Evolutionary conservation across 2,888 invertebrate genomes (phyloP).

Genomic region (Leptinotarsa peninsularis): DNA sequence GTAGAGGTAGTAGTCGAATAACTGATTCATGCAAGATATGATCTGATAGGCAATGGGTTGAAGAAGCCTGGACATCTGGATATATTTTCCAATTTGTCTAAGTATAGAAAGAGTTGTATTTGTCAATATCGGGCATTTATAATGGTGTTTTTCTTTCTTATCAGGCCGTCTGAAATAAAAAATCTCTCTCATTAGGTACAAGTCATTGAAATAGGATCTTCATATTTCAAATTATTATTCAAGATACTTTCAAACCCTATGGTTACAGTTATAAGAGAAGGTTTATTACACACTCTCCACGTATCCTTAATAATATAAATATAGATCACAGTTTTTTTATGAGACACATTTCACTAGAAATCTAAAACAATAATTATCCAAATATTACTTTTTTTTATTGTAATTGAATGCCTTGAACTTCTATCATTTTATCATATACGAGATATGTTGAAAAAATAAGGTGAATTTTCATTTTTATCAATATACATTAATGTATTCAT

Average conservation of each 20-base stretch:
- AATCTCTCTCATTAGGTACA: neutral
- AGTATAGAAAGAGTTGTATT: conserved; percentile 93
- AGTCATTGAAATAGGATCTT: neutral
- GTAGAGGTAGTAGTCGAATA: conserved; percentile 94
- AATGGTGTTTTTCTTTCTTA: conserved; percentile 57
- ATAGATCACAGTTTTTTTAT: no score
- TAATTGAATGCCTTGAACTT: no score
- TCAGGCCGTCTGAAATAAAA: conserved; percentile 35
- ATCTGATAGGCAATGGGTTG: conserved; percentile 93
- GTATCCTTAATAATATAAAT: no score
- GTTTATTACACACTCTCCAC: no score
- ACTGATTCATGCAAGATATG: conserved; percentile 89
- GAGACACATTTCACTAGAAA: no score
- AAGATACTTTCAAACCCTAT: neutral
- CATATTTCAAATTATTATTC: neutral
- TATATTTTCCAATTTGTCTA: conserved; percentile 89
- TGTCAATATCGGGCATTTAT: conserved; percentile 77
- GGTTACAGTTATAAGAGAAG: no score
- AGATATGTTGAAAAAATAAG: no score
- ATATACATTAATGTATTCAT: no score
- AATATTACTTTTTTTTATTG: no score
- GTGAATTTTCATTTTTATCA: no score
- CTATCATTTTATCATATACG: no score
- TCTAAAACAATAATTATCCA: no score
- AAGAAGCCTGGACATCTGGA: conserved; percentile 91